phyloP scores from a whole-genome alignment of 35 echinoderm and acorn worm genomes.

The Diadema setosum region DNA sequence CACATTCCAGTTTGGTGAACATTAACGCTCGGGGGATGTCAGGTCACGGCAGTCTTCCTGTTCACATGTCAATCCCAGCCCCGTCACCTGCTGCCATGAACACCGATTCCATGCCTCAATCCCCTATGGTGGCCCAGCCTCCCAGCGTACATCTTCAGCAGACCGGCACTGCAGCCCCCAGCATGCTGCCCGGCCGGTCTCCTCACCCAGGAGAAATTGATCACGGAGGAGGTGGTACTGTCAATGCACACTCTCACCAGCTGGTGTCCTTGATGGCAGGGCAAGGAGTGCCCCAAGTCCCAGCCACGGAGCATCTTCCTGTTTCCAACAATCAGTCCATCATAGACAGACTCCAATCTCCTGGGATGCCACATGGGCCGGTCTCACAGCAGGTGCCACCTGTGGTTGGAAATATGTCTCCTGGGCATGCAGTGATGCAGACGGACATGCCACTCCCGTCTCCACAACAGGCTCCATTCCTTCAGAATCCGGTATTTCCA shows the following conservation, averaged over 20 bases:
- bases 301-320: background rate
- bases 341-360: constrained; percentile 4
- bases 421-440: background rate
- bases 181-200: constrained; percentile 41
- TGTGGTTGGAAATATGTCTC: constrained; percentile 39
- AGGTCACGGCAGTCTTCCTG: background rate
- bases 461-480: constrained; percentile 15
- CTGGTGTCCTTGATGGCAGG: background rate
- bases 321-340: constrained; percentile 8
- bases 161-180: constrained; percentile 1
- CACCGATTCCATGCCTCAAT: constrained; percentile 4
- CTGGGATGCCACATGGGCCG: constrained; percentile 54
- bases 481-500: background rate
- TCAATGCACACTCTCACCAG: background rate
- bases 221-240: background rate
- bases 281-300: background rate
- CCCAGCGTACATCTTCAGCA: constrained; percentile 33
- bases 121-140: constrained; percentile 37
- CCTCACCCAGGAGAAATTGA: constrained; percentile 15
- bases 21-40: background rate
- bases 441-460: constrained; percentile 28
- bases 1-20: background rate
- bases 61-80: constrained; percentile 15
- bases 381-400: constrained; percentile 43
- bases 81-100: constrained; percentile 49